Evolutionary conservation across 2,113 vertebrate species (phyloP).

Genomic region (Chloropsis cyanopogon): DNA sequence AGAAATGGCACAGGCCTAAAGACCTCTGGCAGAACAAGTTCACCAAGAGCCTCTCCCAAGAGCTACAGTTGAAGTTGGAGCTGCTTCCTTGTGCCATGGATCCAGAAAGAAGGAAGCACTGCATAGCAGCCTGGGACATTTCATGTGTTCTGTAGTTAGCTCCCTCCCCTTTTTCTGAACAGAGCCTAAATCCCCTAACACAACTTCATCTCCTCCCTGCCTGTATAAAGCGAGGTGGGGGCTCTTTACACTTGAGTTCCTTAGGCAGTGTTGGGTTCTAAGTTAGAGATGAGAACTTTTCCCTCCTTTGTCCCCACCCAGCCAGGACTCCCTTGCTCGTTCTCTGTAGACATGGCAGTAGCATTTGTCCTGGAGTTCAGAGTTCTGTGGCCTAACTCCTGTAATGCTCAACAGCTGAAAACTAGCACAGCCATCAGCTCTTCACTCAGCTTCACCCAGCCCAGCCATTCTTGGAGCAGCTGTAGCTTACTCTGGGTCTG

Average conservation of each 20-base stretch:
- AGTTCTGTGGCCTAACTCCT: background rate
- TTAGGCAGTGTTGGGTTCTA: background rate
- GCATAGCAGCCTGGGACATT: background rate
- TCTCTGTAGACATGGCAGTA: background rate
- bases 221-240: background rate
- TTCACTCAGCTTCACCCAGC: background rate
- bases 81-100: background rate
- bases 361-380: background rate
- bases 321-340: background rate
- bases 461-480: background rate
- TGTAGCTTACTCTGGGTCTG: background rate
- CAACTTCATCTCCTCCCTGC: background rate
- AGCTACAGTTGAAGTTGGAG: background rate
- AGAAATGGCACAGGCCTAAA: background rate
- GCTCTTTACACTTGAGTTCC: background rate
- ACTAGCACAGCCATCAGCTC: background rate
- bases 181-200: constrained; percentile 12
- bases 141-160: background rate
- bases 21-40: constrained; percentile 16
- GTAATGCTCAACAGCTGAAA: background rate
- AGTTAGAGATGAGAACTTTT: constrained; percentile 2
- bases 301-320: background rate
- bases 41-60: background rate
- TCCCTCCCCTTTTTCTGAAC: background rate
- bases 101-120: background rate